Conservation (phyloP, 1,140 invertebrate genomes). For the Pseudomyrmex pallidus region DNA sequence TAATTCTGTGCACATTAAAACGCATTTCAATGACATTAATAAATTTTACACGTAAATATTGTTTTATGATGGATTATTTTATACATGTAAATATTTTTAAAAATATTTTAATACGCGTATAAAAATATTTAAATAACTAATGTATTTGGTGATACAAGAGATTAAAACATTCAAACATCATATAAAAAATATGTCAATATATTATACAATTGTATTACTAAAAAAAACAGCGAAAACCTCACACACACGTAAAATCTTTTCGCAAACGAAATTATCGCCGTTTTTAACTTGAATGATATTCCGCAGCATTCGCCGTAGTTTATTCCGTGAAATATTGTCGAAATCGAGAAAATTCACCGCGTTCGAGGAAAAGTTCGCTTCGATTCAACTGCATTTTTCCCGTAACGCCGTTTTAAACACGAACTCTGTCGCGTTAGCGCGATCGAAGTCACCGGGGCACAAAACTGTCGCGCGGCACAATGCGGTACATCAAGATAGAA, state of each 20-base stretch:
- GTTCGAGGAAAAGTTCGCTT: conserved; percentile 8
- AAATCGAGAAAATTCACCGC: conserved; percentile 23
- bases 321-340: conserved; percentile 26
- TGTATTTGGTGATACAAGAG: too few species aligned
- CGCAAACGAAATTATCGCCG: too few species aligned
- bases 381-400: conserved; percentile 54
- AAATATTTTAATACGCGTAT: too few species aligned
- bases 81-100: too few species aligned
- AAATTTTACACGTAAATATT: background rate
- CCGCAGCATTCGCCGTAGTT: conserved; percentile 24
- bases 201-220: too few species aligned
- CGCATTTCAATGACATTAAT: background rate
- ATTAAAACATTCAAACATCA: too few species aligned
- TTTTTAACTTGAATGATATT: conserved; percentile 15
- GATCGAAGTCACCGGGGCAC: conserved; percentile 25
- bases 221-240: background rate
- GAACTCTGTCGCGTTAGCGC: conserved; percentile 43
- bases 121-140: too few species aligned
- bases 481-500: conserved; percentile 25
- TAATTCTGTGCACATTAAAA: background rate
- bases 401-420: conserved; percentile 50
- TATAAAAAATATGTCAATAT: too few species aligned
- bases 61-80: too few species aligned
- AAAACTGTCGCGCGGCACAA: conserved; percentile 21
- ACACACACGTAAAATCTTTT: conserved; percentile 2